A percentile compares a stretch with the other conserved stretches of the same genome.
Conservation (phyloP, 2,113 vertebrate genomes). For the Ancistrus triradiatus region DNA sequence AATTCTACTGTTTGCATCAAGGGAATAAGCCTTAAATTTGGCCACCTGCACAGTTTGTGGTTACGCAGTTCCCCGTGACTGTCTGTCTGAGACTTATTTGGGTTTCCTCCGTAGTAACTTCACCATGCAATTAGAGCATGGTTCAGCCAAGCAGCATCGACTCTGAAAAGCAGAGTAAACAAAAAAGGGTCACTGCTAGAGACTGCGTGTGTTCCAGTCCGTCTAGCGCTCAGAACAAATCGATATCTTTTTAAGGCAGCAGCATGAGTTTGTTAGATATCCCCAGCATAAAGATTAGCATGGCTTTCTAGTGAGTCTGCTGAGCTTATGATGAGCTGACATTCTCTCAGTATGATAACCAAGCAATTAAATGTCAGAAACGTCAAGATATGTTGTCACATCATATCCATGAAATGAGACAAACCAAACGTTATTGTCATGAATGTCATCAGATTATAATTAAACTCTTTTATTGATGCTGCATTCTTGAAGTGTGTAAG, state of each 20-base stretch:
- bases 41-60: slow-evolving; percentile 12
- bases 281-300: slow-evolving; percentile 28
- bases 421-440: too few species aligned
- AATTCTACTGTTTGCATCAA: too few species aligned
- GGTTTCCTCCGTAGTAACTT: slow-evolving; percentile 12
- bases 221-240: slow-evolving; percentile 10
- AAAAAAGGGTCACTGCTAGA: slow-evolving; percentile 3
- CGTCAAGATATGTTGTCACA: slow-evolving; percentile 42
- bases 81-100: slow-evolving; percentile 1
- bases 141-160: slow-evolving; percentile 26
- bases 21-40: slow-evolving; percentile 6
- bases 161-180: slow-evolving; percentile 19
- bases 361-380: slow-evolving; percentile 15
- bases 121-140: slow-evolving; percentile 28
- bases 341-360: slow-evolving; percentile 14
- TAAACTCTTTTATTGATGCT: too few species aligned
- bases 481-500: too few species aligned
- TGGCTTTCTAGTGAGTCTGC: background rate
- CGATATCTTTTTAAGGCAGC: slow-evolving; percentile 20
- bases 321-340: slow-evolving; percentile 9
- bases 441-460: too few species aligned
- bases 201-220: slow-evolving; percentile 11
- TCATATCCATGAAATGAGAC: too few species aligned
- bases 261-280: background rate
- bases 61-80: slow-evolving; percentile 24